phyloP scores from a whole-genome alignment of 1,140 invertebrate species.

The Lysiphlebus fabarum region DNA sequence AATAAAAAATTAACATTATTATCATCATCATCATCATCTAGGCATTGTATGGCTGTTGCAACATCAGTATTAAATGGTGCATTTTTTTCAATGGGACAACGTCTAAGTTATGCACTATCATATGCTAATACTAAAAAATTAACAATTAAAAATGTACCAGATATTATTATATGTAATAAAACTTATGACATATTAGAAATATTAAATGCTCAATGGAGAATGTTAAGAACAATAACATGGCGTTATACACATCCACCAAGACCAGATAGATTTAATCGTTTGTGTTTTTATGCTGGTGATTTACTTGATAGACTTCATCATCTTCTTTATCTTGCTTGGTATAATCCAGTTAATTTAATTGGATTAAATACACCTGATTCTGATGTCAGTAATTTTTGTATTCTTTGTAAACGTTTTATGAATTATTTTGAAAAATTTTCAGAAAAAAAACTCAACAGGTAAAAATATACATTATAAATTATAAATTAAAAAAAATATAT shows the following conservation, averaged over 20 bases:
- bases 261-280: constrained; percentile 30
- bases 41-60: constrained; percentile 39
- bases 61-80: constrained; percentile 43
- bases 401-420: constrained; percentile 47
- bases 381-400: constrained; percentile 10
- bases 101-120: constrained; percentile 30
- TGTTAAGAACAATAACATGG: constrained; percentile 48
- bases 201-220: constrained; percentile 40
- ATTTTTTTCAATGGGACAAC: constrained; percentile 36
- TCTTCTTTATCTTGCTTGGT: constrained; percentile 30
- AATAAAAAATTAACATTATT: background rate
- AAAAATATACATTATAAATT: background rate
- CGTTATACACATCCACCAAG: constrained; percentile 46
- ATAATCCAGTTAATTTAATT: constrained; percentile 17
- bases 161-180: constrained; percentile 30
- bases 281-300: constrained; percentile 47
- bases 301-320: constrained; percentile 44
- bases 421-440: constrained; percentile 51
- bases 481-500: background rate
- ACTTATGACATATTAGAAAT: constrained; percentile 38
- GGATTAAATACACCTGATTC: constrained; percentile 18
- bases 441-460: constrained; percentile 48
- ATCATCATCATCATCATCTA: constrained; percentile 22
- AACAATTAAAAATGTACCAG: constrained; percentile 20
- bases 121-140: constrained; percentile 23